Percentiles rank a stretch among this genome's conserved stretches.
Evolutionary conservation across 2,888 invertebrate genomes (phyloP).

Genomic region (Oxycera nigricornis): DNA sequence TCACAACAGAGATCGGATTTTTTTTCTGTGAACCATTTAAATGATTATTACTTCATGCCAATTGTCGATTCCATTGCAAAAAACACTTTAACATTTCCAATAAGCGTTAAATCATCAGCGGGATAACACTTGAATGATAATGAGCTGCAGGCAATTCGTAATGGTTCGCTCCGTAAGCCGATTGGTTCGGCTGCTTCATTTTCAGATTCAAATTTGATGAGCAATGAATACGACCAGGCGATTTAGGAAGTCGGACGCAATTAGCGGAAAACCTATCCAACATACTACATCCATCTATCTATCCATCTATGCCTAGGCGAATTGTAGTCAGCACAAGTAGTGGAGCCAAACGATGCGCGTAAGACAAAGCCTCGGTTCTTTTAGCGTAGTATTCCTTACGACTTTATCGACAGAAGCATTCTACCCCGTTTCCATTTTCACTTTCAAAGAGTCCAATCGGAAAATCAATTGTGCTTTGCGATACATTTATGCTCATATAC

Average conservation of each 20-base stretch:
- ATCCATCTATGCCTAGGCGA: not conserved
- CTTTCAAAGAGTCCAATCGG: conserved; percentile 12
- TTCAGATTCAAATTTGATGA: conserved; percentile 27
- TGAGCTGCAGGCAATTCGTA: conserved; percentile 18
- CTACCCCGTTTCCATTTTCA: not conserved
- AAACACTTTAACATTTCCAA: conserved; percentile 22
- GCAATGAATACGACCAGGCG: conserved; percentile 12
- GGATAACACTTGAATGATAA: not conserved
- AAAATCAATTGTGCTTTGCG: not conserved
- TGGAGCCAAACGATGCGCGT: not conserved
- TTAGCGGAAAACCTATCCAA: conserved; percentile 20
- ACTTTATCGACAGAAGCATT: not conserved
- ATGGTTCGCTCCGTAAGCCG: not conserved
- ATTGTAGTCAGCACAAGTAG: not conserved
- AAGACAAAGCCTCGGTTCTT: conserved; percentile 1
- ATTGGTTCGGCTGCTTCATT: not conserved
- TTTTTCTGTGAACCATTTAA: not conserved
- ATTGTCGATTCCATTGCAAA: not conserved
- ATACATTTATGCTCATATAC: not conserved
- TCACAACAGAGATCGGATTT: conserved; percentile 16
- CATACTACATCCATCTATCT: not conserved
- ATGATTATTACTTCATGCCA: not conserved
- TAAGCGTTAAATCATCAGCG: conserved; percentile 11
- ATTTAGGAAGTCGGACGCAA: conserved; percentile 32
- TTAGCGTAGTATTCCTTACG: conserved; percentile 5